phyloP scores from a whole-genome alignment of 2,113 vertebrate genomes.

The Phodopus roborovskii region DNA sequence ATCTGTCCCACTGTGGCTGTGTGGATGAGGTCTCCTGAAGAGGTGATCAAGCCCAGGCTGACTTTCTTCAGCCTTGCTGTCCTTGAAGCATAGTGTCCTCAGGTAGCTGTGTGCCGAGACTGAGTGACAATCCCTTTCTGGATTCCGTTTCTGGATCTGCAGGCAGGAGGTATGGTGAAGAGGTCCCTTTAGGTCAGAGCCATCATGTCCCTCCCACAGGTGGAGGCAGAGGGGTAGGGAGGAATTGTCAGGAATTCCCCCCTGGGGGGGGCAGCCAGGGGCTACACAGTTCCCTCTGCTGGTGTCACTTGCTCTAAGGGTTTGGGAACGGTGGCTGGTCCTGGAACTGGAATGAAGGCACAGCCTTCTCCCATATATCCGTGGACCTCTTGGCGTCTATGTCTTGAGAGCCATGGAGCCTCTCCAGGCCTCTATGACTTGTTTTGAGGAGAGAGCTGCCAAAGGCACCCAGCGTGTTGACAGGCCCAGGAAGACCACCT shows the following conservation, averaged over 20 bases:
- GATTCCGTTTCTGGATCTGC: slow-evolving; percentile 63
- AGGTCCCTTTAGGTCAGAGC: slow-evolving; percentile 26
- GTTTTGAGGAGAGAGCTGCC: slow-evolving; percentile 9
- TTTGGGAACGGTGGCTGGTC: background rate
- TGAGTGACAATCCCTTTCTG: slow-evolving; percentile 59
- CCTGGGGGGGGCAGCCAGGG: background rate
- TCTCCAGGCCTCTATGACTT: background rate
- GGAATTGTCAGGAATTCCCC: slow-evolving; percentile 63
- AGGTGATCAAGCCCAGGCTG: background rate
- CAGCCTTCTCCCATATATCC: background rate
- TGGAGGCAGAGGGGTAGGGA: background rate
- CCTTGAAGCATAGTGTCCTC: background rate
- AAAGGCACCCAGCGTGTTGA: background rate
- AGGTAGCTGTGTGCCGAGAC: background rate
- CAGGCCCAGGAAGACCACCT: background rate
- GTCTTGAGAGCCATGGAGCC: background rate
- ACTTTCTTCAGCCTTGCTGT: slow-evolving; percentile 6
- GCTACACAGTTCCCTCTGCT: slow-evolving; percentile 66
- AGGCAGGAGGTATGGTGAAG: background rate
- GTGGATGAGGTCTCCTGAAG: background rate
- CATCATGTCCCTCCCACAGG: slow-evolving; percentile 12
- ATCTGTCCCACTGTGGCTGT: background rate
- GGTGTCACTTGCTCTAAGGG: slow-evolving; percentile 61
- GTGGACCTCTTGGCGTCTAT: background rate
- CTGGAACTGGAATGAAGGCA: background rate